Evolutionary conservation across 1,140 invertebrate genomes (phyloP), one percentile per base, ranked within the genome.

Genomic region (Acromyrmex echinatior): DNA sequence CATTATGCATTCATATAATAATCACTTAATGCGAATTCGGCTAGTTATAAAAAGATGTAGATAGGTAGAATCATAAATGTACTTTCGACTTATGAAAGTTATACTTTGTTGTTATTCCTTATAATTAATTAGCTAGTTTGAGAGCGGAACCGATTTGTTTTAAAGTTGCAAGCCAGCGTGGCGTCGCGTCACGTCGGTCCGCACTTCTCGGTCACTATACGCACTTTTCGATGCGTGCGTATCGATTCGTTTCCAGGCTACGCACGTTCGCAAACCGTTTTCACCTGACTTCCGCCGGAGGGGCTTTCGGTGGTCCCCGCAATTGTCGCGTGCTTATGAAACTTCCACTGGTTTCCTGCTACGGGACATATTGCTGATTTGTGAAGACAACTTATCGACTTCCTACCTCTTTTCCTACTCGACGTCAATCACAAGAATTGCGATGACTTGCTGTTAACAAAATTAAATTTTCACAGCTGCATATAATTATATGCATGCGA

Each of bases 271-370:
- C 86, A 35, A 76, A 88, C 85, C 89, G 92, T 94, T 93, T 94
- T 93, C 93, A 92, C 91, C 87, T 79, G 80, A 92, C 92, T 94
- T 94, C 93, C 93, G 93, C 89, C 89, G 91, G 71, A 73, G 78
- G 74, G 71, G 21, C 53, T 49, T 51, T 53, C 45, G 31, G 39
- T 9, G 39, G 21, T 60, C 71, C 71, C 21, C 51, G 77, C 49
- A 35, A 25, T 21, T 56, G 77, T 62, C 77, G 63, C 21, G 28
- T 56, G 86, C 90, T 90, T 91, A 88, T 84, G 87, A 91, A 88
- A 90, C 89, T 86, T 65, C 51, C 77, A 78, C 21, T 62, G 51
- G 79, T 78, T 90, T 90, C 81, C 90, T 86, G 78, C 14, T 77
- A 62, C 63, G 65, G 71, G 86, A 90, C 86, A 90, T 77, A 76